phyloP scores from a whole-genome alignment of 2,888 invertebrate genomes.

The Bursaphelenchus okinawaensis region DNA sequence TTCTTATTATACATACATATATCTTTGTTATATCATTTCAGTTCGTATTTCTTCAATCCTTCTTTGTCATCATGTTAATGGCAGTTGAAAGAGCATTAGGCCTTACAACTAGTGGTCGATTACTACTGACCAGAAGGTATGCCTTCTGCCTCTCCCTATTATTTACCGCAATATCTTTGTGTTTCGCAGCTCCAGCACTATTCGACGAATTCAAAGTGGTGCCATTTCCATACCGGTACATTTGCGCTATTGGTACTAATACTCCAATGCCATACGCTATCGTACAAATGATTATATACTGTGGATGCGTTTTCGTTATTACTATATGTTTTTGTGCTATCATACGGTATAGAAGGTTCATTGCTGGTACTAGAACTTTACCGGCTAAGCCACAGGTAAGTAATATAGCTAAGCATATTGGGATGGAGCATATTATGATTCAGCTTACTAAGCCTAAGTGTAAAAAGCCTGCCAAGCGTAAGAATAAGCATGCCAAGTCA shows the following conservation, averaged over 20 bases:
- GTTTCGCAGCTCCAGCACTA: slow-evolving; percentile 28
- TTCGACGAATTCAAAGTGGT: slow-evolving; percentile 40
- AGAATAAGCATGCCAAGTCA: no score
- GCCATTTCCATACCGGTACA: slow-evolving; percentile 43
- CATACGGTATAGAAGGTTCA: slow-evolving; percentile 23
- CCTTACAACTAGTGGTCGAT: slow-evolving; percentile 25
- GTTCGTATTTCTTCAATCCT: slow-evolving; percentile 43
- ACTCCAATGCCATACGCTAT: slow-evolving; percentile 47
- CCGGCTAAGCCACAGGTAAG: slow-evolving; percentile 31
- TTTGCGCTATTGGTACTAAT: slow-evolving; percentile 51
- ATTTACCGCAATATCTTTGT: slow-evolving; percentile 24
- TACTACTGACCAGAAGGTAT: slow-evolving; percentile 26
- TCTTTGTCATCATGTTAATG: slow-evolving; percentile 45
- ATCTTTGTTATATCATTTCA: slow-evolving; percentile 20
- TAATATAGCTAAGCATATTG: no score
- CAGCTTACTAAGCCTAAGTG: no score
- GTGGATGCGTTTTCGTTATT: slow-evolving; percentile 40
- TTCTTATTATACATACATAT: no score
- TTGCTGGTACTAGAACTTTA: slow-evolving; percentile 19
- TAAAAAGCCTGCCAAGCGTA: no score
- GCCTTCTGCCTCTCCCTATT: slow-evolving; percentile 15
- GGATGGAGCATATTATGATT: no score
- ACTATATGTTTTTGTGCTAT: slow-evolving; percentile 43
- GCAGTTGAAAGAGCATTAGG: slow-evolving; percentile 45
- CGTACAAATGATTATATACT: slow-evolving; percentile 41